These are phyloP conservation scores for Bugula neritina DNA, from an alignment of 2,888 invertebrate genomes.

Conservation along the genomic window DNA sequence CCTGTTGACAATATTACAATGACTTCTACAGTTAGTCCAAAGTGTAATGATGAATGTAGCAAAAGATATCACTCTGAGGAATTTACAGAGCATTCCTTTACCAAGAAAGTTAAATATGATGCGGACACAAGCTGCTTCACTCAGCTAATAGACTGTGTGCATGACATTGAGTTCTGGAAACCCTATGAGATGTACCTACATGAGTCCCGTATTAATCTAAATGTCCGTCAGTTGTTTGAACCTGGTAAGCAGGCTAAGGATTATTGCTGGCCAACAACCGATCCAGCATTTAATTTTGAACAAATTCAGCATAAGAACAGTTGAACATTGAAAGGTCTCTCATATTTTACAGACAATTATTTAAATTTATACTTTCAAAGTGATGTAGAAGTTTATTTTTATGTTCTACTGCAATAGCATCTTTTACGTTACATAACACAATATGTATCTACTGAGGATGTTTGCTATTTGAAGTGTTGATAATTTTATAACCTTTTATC, in stretches of 20 bases:
- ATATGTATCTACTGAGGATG: too few species aligned
- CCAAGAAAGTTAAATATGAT: background rate
- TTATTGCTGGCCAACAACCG: background rate
- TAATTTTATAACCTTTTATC: too few species aligned
- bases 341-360: too few species aligned
- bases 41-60: background rate
- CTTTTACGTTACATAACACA: too few species aligned
- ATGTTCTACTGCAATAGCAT: too few species aligned
- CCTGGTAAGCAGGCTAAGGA: constrained; percentile 31
- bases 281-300: too few species aligned
- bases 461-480: too few species aligned
- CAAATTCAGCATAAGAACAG: too few species aligned
- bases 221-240: constrained; percentile 80
- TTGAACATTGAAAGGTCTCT: too few species aligned
- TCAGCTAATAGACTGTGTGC: background rate
- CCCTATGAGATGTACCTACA: constrained; percentile 59
- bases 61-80: background rate
- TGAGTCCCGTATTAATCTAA: constrained; percentile 81
- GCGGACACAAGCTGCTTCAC: background rate
- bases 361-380: too few species aligned
- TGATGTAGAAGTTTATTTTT: too few species aligned
- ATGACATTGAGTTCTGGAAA: constrained; percentile 32
- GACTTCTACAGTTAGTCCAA: background rate
- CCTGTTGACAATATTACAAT: background rate
- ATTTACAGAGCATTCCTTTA: background rate